Conservation (phyloP, 2,113 vertebrate genomes). For the Camelus bactrianus region DNA sequence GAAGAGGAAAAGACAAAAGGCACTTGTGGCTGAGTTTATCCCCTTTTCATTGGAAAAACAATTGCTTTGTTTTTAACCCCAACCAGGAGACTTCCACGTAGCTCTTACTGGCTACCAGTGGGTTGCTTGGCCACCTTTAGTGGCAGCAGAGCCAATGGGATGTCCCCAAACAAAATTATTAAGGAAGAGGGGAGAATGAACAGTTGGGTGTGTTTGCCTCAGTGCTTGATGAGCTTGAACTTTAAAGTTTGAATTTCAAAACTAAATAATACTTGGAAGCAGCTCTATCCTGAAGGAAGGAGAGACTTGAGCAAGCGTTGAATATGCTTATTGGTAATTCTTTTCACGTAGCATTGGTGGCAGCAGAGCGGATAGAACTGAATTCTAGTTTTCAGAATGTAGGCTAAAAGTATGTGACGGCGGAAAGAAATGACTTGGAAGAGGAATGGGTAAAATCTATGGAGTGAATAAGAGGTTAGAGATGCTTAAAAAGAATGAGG, state of each 20-base stretch:
- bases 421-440: neutral
- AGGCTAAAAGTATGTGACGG: neutral
- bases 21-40: neutral
- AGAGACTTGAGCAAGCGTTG: neutral
- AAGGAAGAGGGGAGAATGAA: neutral
- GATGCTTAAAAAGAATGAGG: neutral
- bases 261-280: neutral
- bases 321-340: neutral
- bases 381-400: neutral
- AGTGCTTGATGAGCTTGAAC: neutral
- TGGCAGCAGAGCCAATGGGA: neutral
- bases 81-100: neutral
- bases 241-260: conserved; percentile 22
- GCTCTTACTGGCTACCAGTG: neutral
- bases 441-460: neutral
- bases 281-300: neutral
- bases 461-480: neutral
- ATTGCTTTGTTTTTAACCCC: neutral
- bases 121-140: neutral
- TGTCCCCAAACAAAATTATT: neutral
- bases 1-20: neutral
- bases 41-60: neutral
- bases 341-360: neutral
- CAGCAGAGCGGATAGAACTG: neutral
- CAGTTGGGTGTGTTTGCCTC: neutral